Evolutionary conservation across 2,797 vertebrate species (phyloP).

Genomic region (Gephyroberyx darwinii): DNA sequence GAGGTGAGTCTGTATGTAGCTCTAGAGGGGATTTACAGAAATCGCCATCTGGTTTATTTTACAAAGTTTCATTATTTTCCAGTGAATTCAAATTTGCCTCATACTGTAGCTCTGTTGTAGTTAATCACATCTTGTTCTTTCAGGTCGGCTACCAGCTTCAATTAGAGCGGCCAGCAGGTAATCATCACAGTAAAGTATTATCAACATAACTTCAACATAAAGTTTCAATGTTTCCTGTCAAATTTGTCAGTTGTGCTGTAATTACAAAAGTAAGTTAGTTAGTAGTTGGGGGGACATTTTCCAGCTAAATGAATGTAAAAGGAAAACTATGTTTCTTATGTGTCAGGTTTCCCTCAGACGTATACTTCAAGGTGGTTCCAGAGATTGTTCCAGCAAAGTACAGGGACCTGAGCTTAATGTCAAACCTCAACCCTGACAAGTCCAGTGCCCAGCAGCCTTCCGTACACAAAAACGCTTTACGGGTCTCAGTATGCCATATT

Average conservation of each 20-base stretch:
- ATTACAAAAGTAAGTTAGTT: no score
- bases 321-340: slow-evolving; percentile 7
- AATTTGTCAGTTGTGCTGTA: no score
- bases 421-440: slow-evolving; percentile 28
- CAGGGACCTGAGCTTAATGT: slow-evolving; percentile 15
- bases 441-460: slow-evolving; percentile 11
- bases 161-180: slow-evolving; percentile 51
- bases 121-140: slow-evolving; percentile 31
- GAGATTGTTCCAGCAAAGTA: slow-evolving; percentile 45
- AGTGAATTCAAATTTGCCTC: neutral
- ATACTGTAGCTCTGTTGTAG: neutral
- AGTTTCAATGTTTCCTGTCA: no score
- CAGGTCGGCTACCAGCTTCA: slow-evolving; percentile 52
- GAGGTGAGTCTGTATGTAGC: slow-evolving; percentile 47
- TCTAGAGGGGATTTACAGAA: neutral
- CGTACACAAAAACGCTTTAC: slow-evolving; percentile 35
- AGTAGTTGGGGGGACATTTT: neutral
- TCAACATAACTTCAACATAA: no score
- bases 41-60: neutral
- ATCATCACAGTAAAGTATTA: slow-evolving; percentile 1
- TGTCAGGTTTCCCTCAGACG: slow-evolving; percentile 53
- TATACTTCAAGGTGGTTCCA: slow-evolving; percentile 53
- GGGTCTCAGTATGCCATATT: slow-evolving; percentile 33
- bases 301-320: neutral
- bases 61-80: neutral